Conservation (phyloP, 1,140 invertebrate genomes). For the Heliconius himera region DNA sequence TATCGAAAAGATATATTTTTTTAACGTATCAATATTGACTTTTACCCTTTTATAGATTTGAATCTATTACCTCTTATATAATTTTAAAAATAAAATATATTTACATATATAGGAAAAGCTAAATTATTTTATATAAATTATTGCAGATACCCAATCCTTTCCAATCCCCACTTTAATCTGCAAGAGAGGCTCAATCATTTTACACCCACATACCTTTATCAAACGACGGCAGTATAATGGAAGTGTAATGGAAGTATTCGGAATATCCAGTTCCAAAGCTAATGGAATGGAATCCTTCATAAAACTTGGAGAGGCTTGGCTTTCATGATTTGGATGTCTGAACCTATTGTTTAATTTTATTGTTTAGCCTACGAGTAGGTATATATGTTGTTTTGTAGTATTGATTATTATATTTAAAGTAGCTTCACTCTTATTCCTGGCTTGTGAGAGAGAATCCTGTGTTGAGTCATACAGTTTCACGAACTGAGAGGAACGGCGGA, state of each 20-base stretch:
- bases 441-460: too few relatives aligned
- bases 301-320: conserved; percentile 8
- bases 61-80: neutral
- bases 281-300: conserved; percentile 24
- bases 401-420: neutral
- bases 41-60: too few relatives aligned
- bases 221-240: conserved; percentile 29
- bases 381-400: neutral
- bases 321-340: neutral
- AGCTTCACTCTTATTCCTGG: neutral
- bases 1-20: too few relatives aligned
- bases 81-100: neutral
- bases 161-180: conserved; percentile 20
- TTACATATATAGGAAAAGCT: neutral
- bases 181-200: conserved; percentile 31
- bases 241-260: conserved; percentile 35
- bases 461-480: too few relatives aligned
- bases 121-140: too few relatives aligned
- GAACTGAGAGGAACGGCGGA: too few relatives aligned
- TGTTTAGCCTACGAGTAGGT: neutral
- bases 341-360: neutral
- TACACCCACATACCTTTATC: conserved; percentile 25
- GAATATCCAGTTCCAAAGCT: conserved; percentile 28
- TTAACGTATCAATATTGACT: too few relatives aligned
- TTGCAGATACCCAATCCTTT: conserved; percentile 17